Evolutionary conservation across 2,888 invertebrate species (phyloP).

Genomic region (Acanthopleura granulata): DNA sequence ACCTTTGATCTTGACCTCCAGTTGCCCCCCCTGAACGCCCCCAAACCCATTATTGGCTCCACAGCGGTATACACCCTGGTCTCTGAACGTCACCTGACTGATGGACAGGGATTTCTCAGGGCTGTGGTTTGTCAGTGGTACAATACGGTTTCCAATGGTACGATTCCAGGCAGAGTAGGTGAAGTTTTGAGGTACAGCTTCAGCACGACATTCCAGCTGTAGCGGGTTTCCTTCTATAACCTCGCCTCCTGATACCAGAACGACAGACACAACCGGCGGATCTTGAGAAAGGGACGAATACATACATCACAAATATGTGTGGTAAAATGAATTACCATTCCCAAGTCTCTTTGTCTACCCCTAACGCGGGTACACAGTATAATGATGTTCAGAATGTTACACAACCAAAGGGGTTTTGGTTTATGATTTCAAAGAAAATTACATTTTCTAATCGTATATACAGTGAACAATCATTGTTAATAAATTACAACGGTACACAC

Average conservation of each 20-base stretch:
- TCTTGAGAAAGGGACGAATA: neutral
- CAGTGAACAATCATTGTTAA: too few species aligned
- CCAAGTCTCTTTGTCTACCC: too few species aligned
- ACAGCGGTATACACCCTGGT: neutral
- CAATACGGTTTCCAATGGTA: neutral
- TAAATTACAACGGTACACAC: too few species aligned
- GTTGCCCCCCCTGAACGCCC: neutral
- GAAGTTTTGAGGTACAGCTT: neutral
- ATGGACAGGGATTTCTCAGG: neutral
- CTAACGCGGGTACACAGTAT: too few species aligned
- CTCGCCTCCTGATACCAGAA: neutral
- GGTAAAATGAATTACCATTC: too few species aligned
- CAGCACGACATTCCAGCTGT: neutral
- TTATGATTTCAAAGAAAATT: too few species aligned
- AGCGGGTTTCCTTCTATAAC: neutral
- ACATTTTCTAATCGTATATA: too few species aligned
- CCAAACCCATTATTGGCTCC: neutral
- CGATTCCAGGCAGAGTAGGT: neutral
- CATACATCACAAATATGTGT: too few species aligned
- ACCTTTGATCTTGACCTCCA: too few species aligned
- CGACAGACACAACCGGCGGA: neutral
- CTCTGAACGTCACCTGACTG: neutral
- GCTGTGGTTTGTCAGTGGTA: neutral
- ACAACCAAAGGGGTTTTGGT: too few species aligned
- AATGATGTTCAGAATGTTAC: too few species aligned